phyloP scores from a whole-genome alignment of 2,113 vertebrate species.

The Dascyllus trimaculatus region DNA sequence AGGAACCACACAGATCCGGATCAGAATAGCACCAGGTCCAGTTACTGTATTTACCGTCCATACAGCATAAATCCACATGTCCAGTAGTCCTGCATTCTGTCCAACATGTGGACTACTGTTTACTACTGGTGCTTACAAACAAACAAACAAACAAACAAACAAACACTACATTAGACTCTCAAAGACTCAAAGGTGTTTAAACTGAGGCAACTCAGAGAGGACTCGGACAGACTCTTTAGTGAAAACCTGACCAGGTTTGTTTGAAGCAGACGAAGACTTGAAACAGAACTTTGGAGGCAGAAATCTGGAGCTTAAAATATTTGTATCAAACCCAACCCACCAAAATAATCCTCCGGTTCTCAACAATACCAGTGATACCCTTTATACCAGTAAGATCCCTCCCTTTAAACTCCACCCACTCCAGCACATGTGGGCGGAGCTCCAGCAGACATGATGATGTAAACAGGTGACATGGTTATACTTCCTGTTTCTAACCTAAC shows the following conservation, averaged over 20 bases:
- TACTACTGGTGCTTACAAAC: not conserved
- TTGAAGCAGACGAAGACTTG: not conserved
- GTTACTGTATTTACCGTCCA: too few relatives aligned
- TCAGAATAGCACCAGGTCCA: slow-evolving; percentile 6
- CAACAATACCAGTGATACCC: not conserved
- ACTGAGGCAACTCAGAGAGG: too few relatives aligned
- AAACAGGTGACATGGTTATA: slow-evolving; percentile 47
- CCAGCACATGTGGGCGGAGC: not conserved
- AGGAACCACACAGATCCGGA: not conserved
- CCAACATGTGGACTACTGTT: too few relatives aligned
- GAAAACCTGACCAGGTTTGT: not conserved
- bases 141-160: not conserved
- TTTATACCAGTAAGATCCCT: not conserved
- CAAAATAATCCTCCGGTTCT: too few relatives aligned
- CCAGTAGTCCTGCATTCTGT: too few relatives aligned
- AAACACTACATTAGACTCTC: not conserved
- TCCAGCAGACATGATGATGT: slow-evolving; percentile 45
- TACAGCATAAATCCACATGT: too few relatives aligned
- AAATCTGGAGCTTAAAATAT: not conserved
- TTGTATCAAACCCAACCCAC: not conserved
- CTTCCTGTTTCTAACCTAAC: slow-evolving; percentile 30
- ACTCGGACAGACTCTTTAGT: too few relatives aligned
- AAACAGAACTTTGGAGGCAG: not conserved
- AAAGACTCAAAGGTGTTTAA: not conserved
- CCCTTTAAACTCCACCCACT: not conserved